Evolutionary conservation across 1,140 invertebrate species (phyloP), one percentile per base, ranked within the genome.

Genomic region (Tigriopus japonicus): DNA sequence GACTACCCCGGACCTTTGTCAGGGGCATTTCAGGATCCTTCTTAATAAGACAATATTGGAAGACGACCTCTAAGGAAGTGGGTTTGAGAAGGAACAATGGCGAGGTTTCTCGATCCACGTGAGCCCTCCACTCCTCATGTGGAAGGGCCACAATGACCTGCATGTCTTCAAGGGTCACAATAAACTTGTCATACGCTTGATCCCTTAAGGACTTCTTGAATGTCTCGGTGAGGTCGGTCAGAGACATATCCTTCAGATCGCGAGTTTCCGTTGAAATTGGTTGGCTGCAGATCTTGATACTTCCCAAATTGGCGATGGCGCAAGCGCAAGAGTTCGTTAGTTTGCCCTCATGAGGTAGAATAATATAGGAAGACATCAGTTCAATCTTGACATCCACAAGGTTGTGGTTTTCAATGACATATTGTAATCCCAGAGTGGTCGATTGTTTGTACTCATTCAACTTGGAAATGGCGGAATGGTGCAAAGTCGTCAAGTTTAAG

Each of bases 401-500:
- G 15, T 49, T 59, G 42, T 49, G 58, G 28, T 59, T 43, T n/a
- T 59, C 42, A 49, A 59, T 49, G 42, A 59, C 42, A 49, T 51
- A 59, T 19, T 59, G 14, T 19, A 40, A 28, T 14, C 42, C 42
- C 1, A 59, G 24, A 19, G 28, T 49, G 19, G 42, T 17, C 12
- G 42, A 42, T 49, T 49, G n/a, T 52, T 28, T 52, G 42, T 59
- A 59, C 42, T 59, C 58, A n/a, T 49, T 21, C 6, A 49, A 6
- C 15, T 58, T 15, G 2, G 24, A 15, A 58, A 23, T 23, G 35
- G 55, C 55, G 28, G 23, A 15, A 9, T 58, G 28, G 5, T 58
- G 55, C 3, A 58, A 42, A 9, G n/a, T 6, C 14, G 43, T 10
- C 14, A 59, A 42, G 9, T 59, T 40, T 12, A 59, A 5, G 12